Percentiles rank a stretch among this genome's conserved stretches.
Conservation (phyloP, 2,888 invertebrate genomes). For the Aporophyla nigra region DNA sequence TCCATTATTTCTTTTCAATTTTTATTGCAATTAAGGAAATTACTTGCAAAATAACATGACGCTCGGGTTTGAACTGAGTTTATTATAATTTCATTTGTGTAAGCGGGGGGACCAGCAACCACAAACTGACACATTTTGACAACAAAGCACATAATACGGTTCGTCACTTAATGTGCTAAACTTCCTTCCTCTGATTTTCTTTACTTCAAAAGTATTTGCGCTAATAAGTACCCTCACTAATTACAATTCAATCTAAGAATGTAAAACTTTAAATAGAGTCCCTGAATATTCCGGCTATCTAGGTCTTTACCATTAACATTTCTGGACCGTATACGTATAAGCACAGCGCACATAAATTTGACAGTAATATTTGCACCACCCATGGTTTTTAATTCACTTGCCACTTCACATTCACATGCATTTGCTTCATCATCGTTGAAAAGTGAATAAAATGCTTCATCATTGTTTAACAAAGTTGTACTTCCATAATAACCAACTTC, state of each 20-base stretch:
- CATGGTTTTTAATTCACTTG: neutral
- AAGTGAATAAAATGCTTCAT: too few species aligned
- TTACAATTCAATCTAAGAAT: neutral
- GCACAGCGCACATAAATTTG: neutral
- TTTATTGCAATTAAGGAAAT: neutral
- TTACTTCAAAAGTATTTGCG: neutral
- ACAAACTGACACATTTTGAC: neutral
- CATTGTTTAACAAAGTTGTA: neutral
- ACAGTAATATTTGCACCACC: neutral
- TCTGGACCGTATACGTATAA: too few species aligned
- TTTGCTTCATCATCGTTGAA: neutral
- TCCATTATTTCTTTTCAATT: neutral
- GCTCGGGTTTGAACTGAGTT: neutral
- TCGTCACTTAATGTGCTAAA: neutral
- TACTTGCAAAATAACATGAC: neutral
- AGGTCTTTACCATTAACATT: neutral
- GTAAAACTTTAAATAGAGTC: neutral
- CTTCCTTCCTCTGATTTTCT: slow-evolving; percentile 19
- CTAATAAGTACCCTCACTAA: neutral
- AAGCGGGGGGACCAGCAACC: neutral
- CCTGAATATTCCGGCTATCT: neutral
- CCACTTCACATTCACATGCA: neutral
- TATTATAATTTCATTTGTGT: neutral
- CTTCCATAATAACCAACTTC: neutral
- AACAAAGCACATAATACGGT: slow-evolving; percentile 11